These are phyloP conservation scores for Crotalus helleri DNA, from an alignment of 2,113 vertebrate genomes.

Conservation along the genomic window DNA sequence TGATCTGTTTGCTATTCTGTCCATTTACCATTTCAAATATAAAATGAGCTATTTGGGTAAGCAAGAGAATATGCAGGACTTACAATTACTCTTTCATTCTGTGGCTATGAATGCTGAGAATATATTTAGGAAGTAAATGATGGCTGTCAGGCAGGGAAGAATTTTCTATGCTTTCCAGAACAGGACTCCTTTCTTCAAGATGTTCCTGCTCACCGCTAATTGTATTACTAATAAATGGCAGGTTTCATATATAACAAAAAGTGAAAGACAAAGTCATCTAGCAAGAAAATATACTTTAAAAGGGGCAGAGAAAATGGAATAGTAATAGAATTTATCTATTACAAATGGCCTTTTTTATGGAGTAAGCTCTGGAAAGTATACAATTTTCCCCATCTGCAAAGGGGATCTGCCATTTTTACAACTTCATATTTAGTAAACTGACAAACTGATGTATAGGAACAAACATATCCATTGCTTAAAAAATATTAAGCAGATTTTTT, in stretches of 20 bases:
- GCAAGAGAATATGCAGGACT: neutral
- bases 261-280: neutral
- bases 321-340: neutral
- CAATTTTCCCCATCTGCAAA: neutral
- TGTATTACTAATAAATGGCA: neutral
- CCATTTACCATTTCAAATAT: neutral
- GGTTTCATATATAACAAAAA: neutral
- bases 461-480: neutral
- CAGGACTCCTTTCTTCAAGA: neutral
- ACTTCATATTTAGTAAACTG: neutral
- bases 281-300: neutral
- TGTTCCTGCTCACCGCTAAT: neutral
- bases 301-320: neutral
- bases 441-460: neutral
- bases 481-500: neutral
- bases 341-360: neutral
- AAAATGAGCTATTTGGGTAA: neutral
- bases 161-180: neutral
- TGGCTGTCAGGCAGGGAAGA: neutral
- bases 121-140: neutral
- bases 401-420: neutral
- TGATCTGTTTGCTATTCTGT: neutral
- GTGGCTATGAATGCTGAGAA: neutral
- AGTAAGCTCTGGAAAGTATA: neutral
- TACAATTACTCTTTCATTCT: neutral